Evolutionary conservation across 2,797 vertebrate genomes (phyloP).

Genomic region (Clarias platycephalus): DNA sequence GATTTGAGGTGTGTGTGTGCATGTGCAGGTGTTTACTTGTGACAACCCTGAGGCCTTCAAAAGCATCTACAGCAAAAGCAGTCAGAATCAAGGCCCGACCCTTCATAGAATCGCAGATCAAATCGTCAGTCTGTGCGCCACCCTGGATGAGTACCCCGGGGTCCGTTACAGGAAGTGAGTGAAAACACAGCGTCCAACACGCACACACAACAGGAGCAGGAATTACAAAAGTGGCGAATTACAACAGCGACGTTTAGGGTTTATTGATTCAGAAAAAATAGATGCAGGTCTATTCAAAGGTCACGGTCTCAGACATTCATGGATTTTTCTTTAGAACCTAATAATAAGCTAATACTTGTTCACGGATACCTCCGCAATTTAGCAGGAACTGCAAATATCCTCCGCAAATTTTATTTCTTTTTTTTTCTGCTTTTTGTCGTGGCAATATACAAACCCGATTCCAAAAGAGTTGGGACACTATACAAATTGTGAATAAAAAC

Average conservation of each 20-base stretch:
- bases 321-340: too few species aligned
- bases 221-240: neutral
- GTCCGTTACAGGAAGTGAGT: slow-evolving; percentile 88
- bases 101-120: slow-evolving; percentile 83
- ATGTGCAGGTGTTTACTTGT: slow-evolving; percentile 86
- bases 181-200: neutral
- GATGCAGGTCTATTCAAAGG: too few species aligned
- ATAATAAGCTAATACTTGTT: too few species aligned
- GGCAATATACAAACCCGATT: too few species aligned
- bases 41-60: slow-evolving; percentile 85
- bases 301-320: too few species aligned
- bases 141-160: slow-evolving; percentile 91
- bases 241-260: neutral
- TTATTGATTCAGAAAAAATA: neutral
- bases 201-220: neutral
- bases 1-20: neutral
- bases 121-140: slow-evolving; percentile 91
- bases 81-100: slow-evolving; percentile 73
- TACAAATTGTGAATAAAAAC: too few species aligned
- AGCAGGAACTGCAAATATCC: too few species aligned
- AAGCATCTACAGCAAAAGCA: slow-evolving; percentile 84
- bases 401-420: too few species aligned
- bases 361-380: too few species aligned
- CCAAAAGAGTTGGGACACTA: too few species aligned
- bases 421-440: too few species aligned